A percentile compares a stretch with the other conserved stretches of the same genome.
Conservation (phyloP, 2,797 vertebrate species). For the Notolepis coatsorum region DNA sequence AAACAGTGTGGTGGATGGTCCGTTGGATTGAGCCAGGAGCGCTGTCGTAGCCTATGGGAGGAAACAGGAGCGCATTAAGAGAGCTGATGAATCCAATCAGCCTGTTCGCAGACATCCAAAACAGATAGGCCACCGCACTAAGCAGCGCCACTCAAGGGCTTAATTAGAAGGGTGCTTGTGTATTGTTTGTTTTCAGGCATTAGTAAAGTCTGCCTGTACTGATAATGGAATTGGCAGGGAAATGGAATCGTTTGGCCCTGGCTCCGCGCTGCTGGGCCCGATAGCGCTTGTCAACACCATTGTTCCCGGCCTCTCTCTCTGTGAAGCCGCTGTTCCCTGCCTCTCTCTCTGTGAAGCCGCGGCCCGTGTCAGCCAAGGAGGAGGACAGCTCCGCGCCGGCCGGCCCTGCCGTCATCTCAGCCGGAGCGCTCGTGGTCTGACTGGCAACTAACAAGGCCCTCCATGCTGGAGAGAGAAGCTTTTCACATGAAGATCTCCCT, state of each 20-base stretch:
- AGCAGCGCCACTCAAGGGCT: conserved; percentile 77
- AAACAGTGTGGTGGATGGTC: conserved; percentile 37
- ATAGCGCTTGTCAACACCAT: conserved; percentile 78
- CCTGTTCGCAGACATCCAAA: conserved; percentile 73
- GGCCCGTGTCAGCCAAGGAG: conserved; percentile 70
- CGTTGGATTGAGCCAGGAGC: conserved; percentile 60
- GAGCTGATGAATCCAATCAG: conserved; percentile 80
- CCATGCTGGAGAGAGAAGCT: conserved; percentile 40
- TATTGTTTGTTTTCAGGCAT: conserved; percentile 80
- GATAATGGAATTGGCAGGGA: conserved; percentile 81
- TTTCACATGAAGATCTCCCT: conserved; percentile 42
- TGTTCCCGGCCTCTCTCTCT: conserved; percentile 62
- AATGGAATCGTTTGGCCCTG: conserved; percentile 75
- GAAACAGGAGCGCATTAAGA: conserved; percentile 71
- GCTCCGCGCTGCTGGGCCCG: conserved; percentile 67
- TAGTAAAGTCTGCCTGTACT: conserved; percentile 76
- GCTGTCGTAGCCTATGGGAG: conserved; percentile 57
- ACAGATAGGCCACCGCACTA: conserved; percentile 70
- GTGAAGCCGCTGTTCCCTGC: conserved; percentile 55
- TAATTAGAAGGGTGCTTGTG: conserved; percentile 80
- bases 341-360: conserved; percentile 59
- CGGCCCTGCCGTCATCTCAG: conserved; percentile 41
- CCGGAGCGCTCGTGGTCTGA: conserved; percentile 44
- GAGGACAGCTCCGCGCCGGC: conserved; percentile 57
- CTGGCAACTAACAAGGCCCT: conserved; percentile 63